These are phyloP conservation scores for Aurelia aurita complex sp. Pacific DNA, from an alignment of 30 jellyfish, hydroid and myxozoan genomes.

Conservation along the genomic window DNA sequence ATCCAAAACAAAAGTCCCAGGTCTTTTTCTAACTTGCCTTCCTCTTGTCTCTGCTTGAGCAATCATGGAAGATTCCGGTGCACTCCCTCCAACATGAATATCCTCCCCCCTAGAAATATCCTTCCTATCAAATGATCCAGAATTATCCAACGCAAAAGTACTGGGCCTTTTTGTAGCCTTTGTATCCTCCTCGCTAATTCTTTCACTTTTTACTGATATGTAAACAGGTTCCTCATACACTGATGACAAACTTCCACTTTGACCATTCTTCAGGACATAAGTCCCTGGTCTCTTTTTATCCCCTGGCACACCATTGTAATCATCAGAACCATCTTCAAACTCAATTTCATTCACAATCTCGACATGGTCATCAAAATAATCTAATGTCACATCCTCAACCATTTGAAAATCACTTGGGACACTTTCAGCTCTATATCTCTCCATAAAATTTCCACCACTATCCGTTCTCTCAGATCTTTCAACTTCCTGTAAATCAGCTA, in stretches of 20 bases:
- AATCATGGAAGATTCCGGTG: no score
- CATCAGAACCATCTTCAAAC: not conserved
- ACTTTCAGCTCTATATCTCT: not conserved
- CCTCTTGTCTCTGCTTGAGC: no score
- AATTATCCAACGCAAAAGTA: no score
- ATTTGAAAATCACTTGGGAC: slow-evolving; percentile 34
- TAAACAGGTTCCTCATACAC: not conserved
- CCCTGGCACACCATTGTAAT: not conserved
- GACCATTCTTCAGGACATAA: not conserved
- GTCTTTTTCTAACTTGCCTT: slow-evolving; percentile 2
- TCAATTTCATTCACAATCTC: not conserved
- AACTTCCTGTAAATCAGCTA: not conserved
- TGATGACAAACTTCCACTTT: not conserved
- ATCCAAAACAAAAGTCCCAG: slow-evolving; percentile 35
- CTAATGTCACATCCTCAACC: slow-evolving; percentile 27
- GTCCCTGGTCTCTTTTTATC: slow-evolving; percentile 32
- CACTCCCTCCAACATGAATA: no score
- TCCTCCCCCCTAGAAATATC: no score
- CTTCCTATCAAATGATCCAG: no score
- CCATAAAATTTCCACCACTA: no score
- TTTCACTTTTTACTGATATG: not conserved
- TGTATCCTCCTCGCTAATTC: no score
- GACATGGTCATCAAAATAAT: not conserved
- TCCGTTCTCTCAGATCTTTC: not conserved
- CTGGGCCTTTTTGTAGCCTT: no score